Evolutionary conservation across 2,888 invertebrate species (phyloP).

Genomic region (Onchidella celtica): DNA sequence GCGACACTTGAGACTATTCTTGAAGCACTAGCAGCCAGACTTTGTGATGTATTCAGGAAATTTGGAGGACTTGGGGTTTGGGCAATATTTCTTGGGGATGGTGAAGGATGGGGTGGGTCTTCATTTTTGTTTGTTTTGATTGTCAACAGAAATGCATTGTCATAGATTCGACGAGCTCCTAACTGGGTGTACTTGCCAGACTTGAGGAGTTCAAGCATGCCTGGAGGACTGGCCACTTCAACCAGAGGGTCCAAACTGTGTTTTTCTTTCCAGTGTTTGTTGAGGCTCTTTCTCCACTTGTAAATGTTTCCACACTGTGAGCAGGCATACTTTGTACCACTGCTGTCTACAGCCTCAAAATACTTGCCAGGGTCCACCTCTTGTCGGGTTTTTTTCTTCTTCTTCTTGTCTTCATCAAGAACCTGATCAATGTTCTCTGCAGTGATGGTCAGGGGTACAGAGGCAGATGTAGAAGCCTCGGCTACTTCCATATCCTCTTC

Average conservation of each 20-base stretch:
- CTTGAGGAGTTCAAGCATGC: slow-evolving; percentile 56
- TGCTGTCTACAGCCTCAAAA: slow-evolving; percentile 72
- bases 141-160: slow-evolving; percentile 50
- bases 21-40: not conserved
- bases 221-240: slow-evolving; percentile 65
- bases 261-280: slow-evolving; percentile 81
- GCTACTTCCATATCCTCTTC: slow-evolving; percentile 61
- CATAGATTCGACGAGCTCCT: slow-evolving; percentile 52
- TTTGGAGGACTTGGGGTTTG: slow-evolving; percentile 39
- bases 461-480: slow-evolving; percentile 31
- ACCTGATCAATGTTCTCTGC: slow-evolving; percentile 39
- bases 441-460: slow-evolving; percentile 21
- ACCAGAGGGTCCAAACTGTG: slow-evolving; percentile 77
- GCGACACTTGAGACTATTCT: slow-evolving; percentile 6
- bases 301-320: slow-evolving; percentile 80
- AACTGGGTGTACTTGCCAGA: slow-evolving; percentile 55
- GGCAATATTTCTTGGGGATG: slow-evolving; percentile 15
- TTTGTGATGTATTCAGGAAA: slow-evolving; percentile 1
- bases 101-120: not conserved
- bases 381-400: slow-evolving; percentile 72
- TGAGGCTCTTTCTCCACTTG: slow-evolving; percentile 79
- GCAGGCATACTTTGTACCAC: slow-evolving; percentile 79
- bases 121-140: slow-evolving; percentile 44
- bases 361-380: slow-evolving; percentile 78
- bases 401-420: slow-evolving; percentile 53